Evolutionary conservation across 2,113 vertebrate genomes (phyloP).

Genomic region (Brachyhypopomus occidentalis): DNA sequence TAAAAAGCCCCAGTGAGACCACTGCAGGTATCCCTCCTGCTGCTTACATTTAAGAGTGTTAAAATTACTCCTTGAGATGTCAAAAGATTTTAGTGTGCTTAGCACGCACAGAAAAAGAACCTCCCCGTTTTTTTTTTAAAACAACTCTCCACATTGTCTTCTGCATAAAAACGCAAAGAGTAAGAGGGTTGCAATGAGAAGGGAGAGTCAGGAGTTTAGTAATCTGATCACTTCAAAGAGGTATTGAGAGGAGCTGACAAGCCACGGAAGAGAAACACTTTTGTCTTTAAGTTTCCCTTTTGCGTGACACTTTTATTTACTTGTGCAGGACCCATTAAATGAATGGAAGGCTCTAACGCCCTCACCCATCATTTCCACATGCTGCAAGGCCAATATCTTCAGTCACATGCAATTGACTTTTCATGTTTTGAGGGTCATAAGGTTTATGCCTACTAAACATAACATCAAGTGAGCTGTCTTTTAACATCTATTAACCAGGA

Average conservation of each 20-base stretch:
- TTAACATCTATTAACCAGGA: conserved; percentile 70
- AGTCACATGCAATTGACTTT: conserved; percentile 76
- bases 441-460: conserved; percentile 78
- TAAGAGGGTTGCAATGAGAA: background rate
- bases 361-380: conserved; percentile 71
- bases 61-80: conserved; percentile 1
- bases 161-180: background rate
- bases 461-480: conserved; percentile 69
- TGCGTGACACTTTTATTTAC: conserved; percentile 72
- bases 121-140: background rate
- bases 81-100: background rate
- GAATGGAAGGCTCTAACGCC: conserved; percentile 66
- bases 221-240: conserved; percentile 15
- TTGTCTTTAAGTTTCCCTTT: conserved; percentile 60
- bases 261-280: conserved; percentile 21
- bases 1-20: background rate
- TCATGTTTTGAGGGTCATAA: conserved; percentile 72
- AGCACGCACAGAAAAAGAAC: background rate
- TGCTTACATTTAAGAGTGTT: background rate
- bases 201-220: background rate
- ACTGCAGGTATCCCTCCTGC: background rate
- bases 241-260: conserved; percentile 37
- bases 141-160: background rate
- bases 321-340: conserved; percentile 63
- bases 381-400: conserved; percentile 62